Evolutionary conservation across 2,113 vertebrate genomes (phyloP), one percentile per base, ranked within the genome.

Genomic region (Tragulus kanchil): DNA sequence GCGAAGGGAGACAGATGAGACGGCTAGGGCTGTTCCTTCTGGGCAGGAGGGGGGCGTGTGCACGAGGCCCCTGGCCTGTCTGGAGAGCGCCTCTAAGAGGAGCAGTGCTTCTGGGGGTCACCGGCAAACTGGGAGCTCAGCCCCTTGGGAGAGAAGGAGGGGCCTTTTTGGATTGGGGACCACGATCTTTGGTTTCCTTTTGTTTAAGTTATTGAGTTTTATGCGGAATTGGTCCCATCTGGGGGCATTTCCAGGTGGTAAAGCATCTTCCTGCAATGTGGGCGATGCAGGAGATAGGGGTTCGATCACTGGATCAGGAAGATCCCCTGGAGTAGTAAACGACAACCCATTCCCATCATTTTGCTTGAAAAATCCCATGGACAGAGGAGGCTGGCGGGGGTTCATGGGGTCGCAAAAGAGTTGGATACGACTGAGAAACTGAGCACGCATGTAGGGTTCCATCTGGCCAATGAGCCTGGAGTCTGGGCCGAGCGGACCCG

Each of bases 41-140:
- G 61, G 78, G 77, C 6, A 8, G 62, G 65, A 61, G 62, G 42
- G 11, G 25, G 65, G n/a, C 0, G 4, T n/a, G 69, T 6, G 0
- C 0, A 0, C 0, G 1, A 3, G 25, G 8, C 1, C 13, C 54
- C 42, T 58, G 23, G 1, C 28, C 62, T 26, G 23, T 42, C 23
- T 26, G 0, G 54, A 82, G 31, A 45, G 52, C 65, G 58, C 36
- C 91, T 73, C 56, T 56, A 77, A 48, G 48, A 62, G 67, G 73
- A 73, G 61, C n/a, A 0, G 4, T 26, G 54, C 19, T 81, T 77
- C 82, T 36, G 19, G 15, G 10, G 12, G 48, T 61, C 56, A 10
- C 19, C 1, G 5, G 85, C 6, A 73, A 81, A 25, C 52, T 69
- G 65, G 26, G 15, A 16, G 36, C 87, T 88, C 8, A 31, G 77